Evolutionary conservation across 2,797 vertebrate species (phyloP).

Genomic region (Pachyuromys duprasi): DNA sequence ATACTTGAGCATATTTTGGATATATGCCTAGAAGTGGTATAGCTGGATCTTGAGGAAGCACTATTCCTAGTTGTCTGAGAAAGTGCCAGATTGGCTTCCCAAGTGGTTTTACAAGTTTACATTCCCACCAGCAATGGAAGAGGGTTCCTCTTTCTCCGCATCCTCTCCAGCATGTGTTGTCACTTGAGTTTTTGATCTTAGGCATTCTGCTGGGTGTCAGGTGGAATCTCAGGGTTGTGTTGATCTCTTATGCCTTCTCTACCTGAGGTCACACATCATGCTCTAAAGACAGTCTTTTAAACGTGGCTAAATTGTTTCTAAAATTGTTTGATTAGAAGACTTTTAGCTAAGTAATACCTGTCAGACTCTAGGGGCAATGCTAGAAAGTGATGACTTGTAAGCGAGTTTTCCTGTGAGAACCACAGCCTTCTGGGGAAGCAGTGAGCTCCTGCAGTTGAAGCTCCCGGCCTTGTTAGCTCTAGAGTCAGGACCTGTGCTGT

Average conservation of each 20-base stretch:
- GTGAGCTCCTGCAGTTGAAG: background rate
- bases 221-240: no score
- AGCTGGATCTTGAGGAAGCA: no score
- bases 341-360: background rate
- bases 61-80: no score
- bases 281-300: slow-evolving; percentile 12
- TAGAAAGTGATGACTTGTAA: slow-evolving; percentile 16
- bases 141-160: no score
- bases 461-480: background rate
- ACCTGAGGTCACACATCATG: background rate
- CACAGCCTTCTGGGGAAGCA: background rate
- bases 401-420: background rate
- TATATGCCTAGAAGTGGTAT: no score
- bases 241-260: background rate
- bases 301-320: background rate
- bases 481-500: background rate
- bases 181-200: no score
- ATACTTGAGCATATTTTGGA: no score
- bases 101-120: no score
- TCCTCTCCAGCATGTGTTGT: no score
- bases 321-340: background rate
- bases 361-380: background rate
- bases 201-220: no score
- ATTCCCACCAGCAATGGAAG: no score
- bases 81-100: no score